Evolutionary conservation across 2,797 vertebrate genomes (phyloP).

Genomic region (Myotis pilosus): DNA sequence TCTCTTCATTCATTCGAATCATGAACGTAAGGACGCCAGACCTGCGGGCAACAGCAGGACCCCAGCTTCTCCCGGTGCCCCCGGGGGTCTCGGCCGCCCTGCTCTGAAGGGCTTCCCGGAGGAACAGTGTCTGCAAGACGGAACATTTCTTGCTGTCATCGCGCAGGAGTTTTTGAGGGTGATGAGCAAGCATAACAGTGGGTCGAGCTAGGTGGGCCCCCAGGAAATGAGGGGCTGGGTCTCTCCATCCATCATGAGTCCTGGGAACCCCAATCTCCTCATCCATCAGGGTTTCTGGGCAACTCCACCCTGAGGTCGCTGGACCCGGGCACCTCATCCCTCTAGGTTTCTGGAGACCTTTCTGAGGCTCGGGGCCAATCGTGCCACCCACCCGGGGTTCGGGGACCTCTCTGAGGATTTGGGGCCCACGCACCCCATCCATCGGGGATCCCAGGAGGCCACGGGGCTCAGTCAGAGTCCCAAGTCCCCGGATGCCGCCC

Average conservation of each 20-base stretch:
- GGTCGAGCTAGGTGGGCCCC: not conserved
- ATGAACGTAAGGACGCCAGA: not conserved
- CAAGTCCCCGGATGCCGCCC: constrained; percentile 37
- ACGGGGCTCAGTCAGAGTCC: not conserved
- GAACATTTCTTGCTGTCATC: not conserved
- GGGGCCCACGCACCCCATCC: not conserved
- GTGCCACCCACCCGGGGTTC: not conserved
- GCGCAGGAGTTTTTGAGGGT: not conserved
- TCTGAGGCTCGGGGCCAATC: not conserved
- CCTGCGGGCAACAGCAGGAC: not conserved
- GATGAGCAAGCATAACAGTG: not conserved
- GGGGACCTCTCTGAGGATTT: not conserved
- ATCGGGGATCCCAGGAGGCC: not conserved
- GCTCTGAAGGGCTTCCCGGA: not conserved
- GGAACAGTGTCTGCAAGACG: not conserved
- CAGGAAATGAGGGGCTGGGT: not conserved
- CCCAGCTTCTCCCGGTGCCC: not conserved
- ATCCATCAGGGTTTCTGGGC: no score
- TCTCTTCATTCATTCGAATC: not conserved
- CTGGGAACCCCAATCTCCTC: not conserved
- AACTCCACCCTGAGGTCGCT: not conserved
- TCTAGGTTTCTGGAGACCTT: not conserved
- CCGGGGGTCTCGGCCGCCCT: not conserved
- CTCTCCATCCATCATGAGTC: not conserved
- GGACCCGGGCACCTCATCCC: not conserved